phyloP scores from a whole-genome alignment of 2,888 invertebrate genomes.

The Calliscelio sp. region DNA sequence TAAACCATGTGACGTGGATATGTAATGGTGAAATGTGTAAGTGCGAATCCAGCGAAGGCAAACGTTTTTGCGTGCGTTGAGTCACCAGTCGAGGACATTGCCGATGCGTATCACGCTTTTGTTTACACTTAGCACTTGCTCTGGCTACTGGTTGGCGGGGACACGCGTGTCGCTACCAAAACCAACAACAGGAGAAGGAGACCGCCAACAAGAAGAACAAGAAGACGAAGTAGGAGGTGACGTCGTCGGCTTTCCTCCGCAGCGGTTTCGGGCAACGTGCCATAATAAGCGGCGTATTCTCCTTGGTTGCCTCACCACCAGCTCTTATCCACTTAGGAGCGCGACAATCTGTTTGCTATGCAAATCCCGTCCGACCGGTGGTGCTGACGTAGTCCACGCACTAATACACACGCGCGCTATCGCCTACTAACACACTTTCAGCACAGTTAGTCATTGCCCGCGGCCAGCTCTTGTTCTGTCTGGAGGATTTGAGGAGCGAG shows the following conservation, averaged over 20 bases:
- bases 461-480: too few species aligned
- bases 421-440: slow-evolving; percentile 82
- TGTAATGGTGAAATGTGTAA: slow-evolving; percentile 53
- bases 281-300: slow-evolving; percentile 40
- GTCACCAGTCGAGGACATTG: slow-evolving; percentile 70
- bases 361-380: slow-evolving; percentile 84
- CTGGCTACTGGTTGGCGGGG: slow-evolving; percentile 53
- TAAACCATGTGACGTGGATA: slow-evolving; percentile 50
- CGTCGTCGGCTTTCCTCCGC: slow-evolving; percentile 60
- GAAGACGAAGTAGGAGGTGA: too few species aligned
- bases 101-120: slow-evolving; percentile 70
- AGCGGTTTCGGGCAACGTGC: slow-evolving; percentile 50
- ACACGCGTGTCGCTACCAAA: too few species aligned
- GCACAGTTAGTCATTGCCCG: slow-evolving; percentile 83
- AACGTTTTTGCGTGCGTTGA: slow-evolving; percentile 54
- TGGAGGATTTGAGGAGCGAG: too few species aligned
- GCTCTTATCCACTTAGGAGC: slow-evolving; percentile 84
- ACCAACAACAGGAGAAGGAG: too few species aligned
- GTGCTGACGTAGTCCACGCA: slow-evolving; percentile 82
- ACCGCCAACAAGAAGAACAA: too few species aligned
- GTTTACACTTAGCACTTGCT: slow-evolving; percentile 68
- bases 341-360: slow-evolving; percentile 85
- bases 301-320: too few species aligned
- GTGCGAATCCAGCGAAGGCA: slow-evolving; percentile 55
- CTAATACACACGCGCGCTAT: slow-evolving; percentile 75